phyloP scores from a whole-genome alignment of 2,797 vertebrate genomes.

The Sebastes oblongus region DNA sequence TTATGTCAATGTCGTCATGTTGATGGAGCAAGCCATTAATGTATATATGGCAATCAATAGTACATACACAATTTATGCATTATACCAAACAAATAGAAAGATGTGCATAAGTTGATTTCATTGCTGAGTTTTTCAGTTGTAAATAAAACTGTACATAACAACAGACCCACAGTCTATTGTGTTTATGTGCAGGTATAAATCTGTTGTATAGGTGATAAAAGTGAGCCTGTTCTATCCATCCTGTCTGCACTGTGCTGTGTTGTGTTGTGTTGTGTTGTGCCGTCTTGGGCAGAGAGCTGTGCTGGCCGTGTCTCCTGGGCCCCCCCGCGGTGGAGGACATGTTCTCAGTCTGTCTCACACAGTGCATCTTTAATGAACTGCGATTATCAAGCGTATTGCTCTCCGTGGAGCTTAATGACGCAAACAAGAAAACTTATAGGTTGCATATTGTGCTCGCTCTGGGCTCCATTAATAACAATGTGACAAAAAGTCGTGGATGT shows the following conservation, averaged over 20 bases:
- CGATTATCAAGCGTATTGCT: conserved; percentile 54
- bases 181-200: conserved; percentile 24
- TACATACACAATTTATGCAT: conserved; percentile 87
- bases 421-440: conserved; percentile 48
- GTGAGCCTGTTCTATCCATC: conserved; percentile 44
- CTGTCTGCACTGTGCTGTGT: conserved; percentile 27
- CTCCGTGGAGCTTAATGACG: conserved; percentile 56
- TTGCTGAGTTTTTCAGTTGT: conserved; percentile 94
- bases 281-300: conserved; percentile 41
- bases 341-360: conserved; percentile 64
- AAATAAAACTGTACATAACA: conserved; percentile 93
- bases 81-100: conserved; percentile 83
- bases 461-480: conserved; percentile 42
- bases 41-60: conserved; percentile 87
- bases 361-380: conserved; percentile 74
- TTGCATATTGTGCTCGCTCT: conserved; percentile 48
- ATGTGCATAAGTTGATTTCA: conserved; percentile 85
- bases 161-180: conserved; percentile 54
- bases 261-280: conserved; percentile 24
- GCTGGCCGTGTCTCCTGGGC: conserved; percentile 33
- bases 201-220: conserved; percentile 23
- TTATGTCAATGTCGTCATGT: conserved; percentile 85
- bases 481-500: conserved; percentile 7
- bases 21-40: conserved; percentile 89
- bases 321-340: conserved; percentile 40